Evolutionary conservation across 2,888 invertebrate species (phyloP).

Genomic region (Philereme vetulata): DNA sequence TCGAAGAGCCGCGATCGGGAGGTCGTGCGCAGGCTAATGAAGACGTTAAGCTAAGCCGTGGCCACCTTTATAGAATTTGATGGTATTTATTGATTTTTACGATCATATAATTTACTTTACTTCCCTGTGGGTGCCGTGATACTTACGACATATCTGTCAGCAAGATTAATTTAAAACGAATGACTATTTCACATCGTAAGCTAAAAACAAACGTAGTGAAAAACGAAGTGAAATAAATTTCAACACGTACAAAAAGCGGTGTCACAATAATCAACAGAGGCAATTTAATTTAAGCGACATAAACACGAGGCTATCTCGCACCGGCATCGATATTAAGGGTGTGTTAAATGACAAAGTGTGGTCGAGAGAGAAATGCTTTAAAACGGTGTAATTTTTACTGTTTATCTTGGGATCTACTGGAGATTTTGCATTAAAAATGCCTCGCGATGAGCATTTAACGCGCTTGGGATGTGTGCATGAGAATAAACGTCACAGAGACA

Average conservation of each 20-base stretch:
- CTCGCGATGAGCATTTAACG: conserved; percentile 62
- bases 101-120: conserved; percentile 71
- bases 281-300: conserved; percentile 81
- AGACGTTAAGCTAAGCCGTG: conserved; percentile 77
- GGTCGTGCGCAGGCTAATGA: conserved; percentile 77
- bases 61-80: conserved; percentile 66
- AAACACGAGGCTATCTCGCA: conserved; percentile 76
- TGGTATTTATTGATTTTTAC: conserved; percentile 78
- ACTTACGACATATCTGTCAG: conserved; percentile 27
- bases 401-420: conserved; percentile 68
- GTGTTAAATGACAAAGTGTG: conserved; percentile 81
- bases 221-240: conserved; percentile 65
- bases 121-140: conserved; percentile 50
- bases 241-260: conserved; percentile 66
- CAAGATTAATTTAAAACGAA: conserved; percentile 15
- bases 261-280: conserved; percentile 77
- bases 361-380: conserved; percentile 72
- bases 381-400: conserved; percentile 73
- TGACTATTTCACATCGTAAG: conserved; percentile 20
- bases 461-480: conserved; percentile 34
- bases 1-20: conserved; percentile 60
- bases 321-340: conserved; percentile 78
- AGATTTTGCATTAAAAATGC: conserved; percentile 68
- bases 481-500: background rate
- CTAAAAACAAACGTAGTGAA: conserved; percentile 39